These are phyloP conservation scores for Myiozetetes cayanensis DNA, from an alignment of 2,113 vertebrate genomes.

Conservation along the genomic window DNA sequence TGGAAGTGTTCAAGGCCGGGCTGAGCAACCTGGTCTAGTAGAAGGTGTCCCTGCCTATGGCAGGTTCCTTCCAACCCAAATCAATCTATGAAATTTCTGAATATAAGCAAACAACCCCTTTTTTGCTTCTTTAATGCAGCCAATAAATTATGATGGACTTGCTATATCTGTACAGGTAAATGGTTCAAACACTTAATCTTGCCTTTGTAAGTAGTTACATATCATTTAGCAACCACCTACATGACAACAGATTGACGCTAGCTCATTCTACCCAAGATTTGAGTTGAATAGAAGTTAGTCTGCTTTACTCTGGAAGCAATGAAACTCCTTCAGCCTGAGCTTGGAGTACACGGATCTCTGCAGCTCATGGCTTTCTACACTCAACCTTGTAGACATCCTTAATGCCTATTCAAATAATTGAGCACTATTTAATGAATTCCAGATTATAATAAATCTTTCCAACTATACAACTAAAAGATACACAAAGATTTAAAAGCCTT, in stretches of 20 bases:
- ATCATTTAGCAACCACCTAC: neutral
- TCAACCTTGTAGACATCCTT: neutral
- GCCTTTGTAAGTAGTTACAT: neutral
- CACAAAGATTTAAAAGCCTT: neutral
- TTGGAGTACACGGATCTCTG: neutral
- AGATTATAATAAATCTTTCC: slow-evolving; percentile 3
- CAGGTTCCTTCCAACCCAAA: neutral
- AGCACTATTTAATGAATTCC: neutral
- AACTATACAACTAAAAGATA: neutral
- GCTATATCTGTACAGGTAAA: neutral
- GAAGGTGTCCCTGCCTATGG: neutral
- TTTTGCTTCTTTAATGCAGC: neutral
- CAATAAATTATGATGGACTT: neutral
- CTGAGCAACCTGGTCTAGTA: neutral
- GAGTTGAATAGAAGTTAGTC: neutral
- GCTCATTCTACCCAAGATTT: neutral
- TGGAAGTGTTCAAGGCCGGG: neutral
- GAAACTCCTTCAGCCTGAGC: neutral
- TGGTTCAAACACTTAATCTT: neutral
- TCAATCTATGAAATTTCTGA: neutral
- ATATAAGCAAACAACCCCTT: neutral
- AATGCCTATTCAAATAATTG: neutral
- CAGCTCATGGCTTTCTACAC: neutral
- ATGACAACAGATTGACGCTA: neutral
- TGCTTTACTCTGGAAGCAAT: neutral